Evolutionary conservation across 2,888 invertebrate species (phyloP).

Genomic region (Tachystola acroxantha): DNA sequence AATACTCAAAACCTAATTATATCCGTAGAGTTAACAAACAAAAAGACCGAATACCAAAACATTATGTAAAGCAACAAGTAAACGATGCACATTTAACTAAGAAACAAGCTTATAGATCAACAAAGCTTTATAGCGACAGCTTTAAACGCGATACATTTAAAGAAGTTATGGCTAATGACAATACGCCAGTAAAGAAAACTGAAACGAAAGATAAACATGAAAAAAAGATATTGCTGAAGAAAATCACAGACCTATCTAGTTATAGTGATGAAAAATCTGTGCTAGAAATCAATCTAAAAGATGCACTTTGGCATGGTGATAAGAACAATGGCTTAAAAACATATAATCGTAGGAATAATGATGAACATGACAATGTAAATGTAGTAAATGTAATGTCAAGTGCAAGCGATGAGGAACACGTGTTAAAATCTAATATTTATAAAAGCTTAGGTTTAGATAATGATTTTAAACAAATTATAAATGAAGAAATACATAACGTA

Average conservation of each 20-base stretch:
- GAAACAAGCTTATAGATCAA: too few species aligned
- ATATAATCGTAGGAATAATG: neutral
- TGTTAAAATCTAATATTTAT: constrained; percentile 27
- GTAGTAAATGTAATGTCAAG: constrained; percentile 6
- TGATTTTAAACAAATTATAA: neutral
- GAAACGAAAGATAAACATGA: neutral
- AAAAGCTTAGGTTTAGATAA: constrained; percentile 17
- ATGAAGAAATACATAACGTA: too few species aligned
- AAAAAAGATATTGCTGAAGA: neutral
- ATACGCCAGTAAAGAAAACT: neutral
- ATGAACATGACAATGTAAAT: neutral
- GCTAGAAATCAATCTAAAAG: neutral
- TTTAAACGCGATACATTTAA: neutral
- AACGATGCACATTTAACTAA: too few species aligned
- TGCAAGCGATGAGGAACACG: constrained; percentile 23
- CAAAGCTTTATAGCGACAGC: too few species aligned
- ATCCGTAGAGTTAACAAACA: too few species aligned
- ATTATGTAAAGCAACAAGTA: too few species aligned
- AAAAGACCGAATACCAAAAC: too few species aligned
- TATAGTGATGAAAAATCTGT: constrained; percentile 4
- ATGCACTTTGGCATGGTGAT: neutral
- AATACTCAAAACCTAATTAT: too few species aligned
- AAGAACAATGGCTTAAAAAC: neutral
- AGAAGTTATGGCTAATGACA: neutral
- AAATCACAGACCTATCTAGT: neutral